phyloP scores from a whole-genome alignment of 2,797 vertebrate genomes.

The Hirundo rustica region DNA sequence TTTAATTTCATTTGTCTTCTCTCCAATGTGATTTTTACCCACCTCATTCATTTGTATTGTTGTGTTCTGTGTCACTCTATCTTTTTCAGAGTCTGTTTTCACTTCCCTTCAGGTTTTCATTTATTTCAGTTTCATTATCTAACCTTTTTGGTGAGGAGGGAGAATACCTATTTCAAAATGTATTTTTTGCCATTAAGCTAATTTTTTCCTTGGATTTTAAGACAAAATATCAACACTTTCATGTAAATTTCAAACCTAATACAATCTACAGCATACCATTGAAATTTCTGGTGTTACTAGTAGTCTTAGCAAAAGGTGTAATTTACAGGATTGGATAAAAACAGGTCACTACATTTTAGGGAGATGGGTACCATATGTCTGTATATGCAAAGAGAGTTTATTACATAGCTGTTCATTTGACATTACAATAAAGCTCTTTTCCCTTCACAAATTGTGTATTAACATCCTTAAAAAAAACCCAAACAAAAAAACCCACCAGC shows the following conservation, averaged over 20 bases:
- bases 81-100: background rate
- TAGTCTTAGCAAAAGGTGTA: background rate
- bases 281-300: background rate
- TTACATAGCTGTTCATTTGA: background rate
- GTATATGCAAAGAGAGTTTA: background rate
- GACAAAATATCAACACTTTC: background rate
- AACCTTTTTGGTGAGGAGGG: background rate
- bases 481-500: background rate
- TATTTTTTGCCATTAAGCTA: background rate
- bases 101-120: background rate
- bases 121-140: background rate
- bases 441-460: background rate
- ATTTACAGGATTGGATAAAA: background rate
- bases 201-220: background rate
- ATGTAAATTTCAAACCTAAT: background rate
- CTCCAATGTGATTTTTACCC: background rate
- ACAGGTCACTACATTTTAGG: background rate
- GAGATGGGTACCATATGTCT: background rate
- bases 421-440: background rate
- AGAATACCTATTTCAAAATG: background rate
- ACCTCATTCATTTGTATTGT: background rate
- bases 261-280: background rate
- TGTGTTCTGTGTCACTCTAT: background rate
- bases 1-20: background rate
- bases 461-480: background rate